A percentile compares a stretch with the other conserved stretches of the same genome.
phyloP scores from a whole-genome alignment of 2,797 vertebrate species.

The Nannoperca obscura region DNA sequence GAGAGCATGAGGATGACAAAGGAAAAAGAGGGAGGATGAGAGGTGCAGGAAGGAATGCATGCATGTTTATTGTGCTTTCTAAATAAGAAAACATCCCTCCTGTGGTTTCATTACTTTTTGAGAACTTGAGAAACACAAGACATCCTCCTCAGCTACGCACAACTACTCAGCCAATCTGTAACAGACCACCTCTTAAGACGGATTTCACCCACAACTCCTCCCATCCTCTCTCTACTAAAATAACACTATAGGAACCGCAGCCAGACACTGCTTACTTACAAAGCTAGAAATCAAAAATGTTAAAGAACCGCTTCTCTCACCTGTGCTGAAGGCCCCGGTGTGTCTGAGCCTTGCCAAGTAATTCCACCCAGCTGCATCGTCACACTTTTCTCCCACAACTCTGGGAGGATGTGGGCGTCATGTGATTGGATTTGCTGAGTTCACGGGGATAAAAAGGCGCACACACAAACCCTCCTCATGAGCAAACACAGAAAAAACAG shows the following conservation, averaged over 20 bases:
- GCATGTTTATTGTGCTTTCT: slow-evolving; percentile 68
- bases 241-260: slow-evolving; percentile 15
- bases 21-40: slow-evolving; percentile 13
- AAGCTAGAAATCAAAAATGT: slow-evolving; percentile 19
- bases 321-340: background rate
- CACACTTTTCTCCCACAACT: slow-evolving; percentile 65
- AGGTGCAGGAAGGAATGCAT: slow-evolving; percentile 60
- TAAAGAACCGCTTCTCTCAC: slow-evolving; percentile 28
- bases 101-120: slow-evolving; percentile 49
- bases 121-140: slow-evolving; percentile 34
- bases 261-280: slow-evolving; percentile 5
- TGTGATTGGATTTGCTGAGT: slow-evolving; percentile 76
- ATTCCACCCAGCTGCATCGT: slow-evolving; percentile 57
- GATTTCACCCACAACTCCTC: slow-evolving; percentile 5
- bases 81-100: slow-evolving; percentile 62
- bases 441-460: slow-evolving; percentile 56
- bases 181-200: slow-evolving; percentile 23
- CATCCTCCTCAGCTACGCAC: background rate
- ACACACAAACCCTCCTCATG: slow-evolving; percentile 48
- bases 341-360: slow-evolving; percentile 33
- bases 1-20: background rate
- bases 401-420: slow-evolving; percentile 77
- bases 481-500: slow-evolving; percentile 37
- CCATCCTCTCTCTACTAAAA: background rate
- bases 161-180: slow-evolving; percentile 12